Percentiles rank a stretch among this genome's conserved stretches.
Evolutionary conservation across 2,797 vertebrate species (phyloP).

Genomic region (Iguana delicatissima): DNA sequence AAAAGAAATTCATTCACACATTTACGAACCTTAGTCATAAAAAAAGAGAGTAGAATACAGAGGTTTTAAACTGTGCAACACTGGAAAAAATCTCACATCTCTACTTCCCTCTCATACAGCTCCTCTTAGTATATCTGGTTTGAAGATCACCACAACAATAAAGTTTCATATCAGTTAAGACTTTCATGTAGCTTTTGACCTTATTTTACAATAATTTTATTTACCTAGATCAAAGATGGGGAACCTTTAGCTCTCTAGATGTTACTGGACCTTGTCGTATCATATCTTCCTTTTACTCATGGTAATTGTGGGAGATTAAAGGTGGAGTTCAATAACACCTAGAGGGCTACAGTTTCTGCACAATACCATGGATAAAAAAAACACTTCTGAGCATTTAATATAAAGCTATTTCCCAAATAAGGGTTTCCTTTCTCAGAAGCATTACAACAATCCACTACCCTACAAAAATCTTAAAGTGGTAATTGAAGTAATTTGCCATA

Average conservation of each 20-base stretch:
- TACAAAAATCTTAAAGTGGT: neutral
- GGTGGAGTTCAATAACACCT: neutral
- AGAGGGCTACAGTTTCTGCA: neutral
- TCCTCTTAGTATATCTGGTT: neutral
- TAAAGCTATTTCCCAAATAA: neutral
- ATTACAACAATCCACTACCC: neutral
- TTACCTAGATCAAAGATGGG: neutral
- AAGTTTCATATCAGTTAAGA: neutral
- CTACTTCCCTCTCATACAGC: neutral
- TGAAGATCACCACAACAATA: neutral
- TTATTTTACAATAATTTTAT: neutral
- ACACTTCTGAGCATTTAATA: neutral
- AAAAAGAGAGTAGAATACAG: neutral
- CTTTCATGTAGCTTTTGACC: neutral
- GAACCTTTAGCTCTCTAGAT: neutral
- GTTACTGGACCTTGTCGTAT: neutral
- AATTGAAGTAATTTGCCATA: neutral
- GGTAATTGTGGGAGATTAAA: neutral
- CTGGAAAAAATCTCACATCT: neutral
- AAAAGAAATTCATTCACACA: neutral
- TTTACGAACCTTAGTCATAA: conserved; percentile 24
- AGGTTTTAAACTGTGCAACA: neutral
- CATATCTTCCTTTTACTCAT: neutral
- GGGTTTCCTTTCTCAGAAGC: neutral
- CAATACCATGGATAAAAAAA: neutral